Base-by-base conservation (phyloP, 1,140 invertebrate species). In the Brachionus rotundiformis region DNA sequence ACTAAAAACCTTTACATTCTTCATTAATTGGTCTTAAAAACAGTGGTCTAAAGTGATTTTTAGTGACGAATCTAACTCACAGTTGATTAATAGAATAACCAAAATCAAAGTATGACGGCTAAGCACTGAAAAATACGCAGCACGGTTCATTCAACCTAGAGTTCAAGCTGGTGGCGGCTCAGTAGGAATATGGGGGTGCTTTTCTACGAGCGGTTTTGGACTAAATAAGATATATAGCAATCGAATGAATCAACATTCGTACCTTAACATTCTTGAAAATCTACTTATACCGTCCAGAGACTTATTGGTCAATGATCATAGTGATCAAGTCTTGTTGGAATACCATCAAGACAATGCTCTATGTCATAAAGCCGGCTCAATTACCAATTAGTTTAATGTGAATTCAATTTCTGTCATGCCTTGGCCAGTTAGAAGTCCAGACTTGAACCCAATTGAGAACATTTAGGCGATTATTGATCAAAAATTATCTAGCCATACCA, bases 391-490 rank as follows among this genome's bases (percentile, higher is more conserved):
- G 71, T 82, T 82, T 2, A 59, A 49, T 31, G 65, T 49, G 0
- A 82, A 76, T 10, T 31, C 31, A 8, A 71, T 82, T 31, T n/a
- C 2, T 13, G 33, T 82, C 7, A 47, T 82, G n/a, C 10, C 5
- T 6, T 76, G 71, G 65, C 68, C 81, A n/a, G 47, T 11, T 5
- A 49, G 29, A 61, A 81, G 75, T 49, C 68, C 81, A 23, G 81
- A 82, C 65, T 39, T 82, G 5, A 82, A 82, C 8, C 68, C 81
- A 36, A 82, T 82, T 47, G 81, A 82, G 39, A 73, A 82, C 68
- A 13, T 82, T 16, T 79, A 33, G 81, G 81, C 75, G 23, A 54
- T 54, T 54, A 54, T 54, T 54, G 8, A 54, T 54, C n/a, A 25
- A 25, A 54, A 68, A 68, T 68, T 54, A 54, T 54, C 49, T 54